Conservation (phyloP, 2,797 vertebrate species). For the Takifugu ocellatus region DNA sequence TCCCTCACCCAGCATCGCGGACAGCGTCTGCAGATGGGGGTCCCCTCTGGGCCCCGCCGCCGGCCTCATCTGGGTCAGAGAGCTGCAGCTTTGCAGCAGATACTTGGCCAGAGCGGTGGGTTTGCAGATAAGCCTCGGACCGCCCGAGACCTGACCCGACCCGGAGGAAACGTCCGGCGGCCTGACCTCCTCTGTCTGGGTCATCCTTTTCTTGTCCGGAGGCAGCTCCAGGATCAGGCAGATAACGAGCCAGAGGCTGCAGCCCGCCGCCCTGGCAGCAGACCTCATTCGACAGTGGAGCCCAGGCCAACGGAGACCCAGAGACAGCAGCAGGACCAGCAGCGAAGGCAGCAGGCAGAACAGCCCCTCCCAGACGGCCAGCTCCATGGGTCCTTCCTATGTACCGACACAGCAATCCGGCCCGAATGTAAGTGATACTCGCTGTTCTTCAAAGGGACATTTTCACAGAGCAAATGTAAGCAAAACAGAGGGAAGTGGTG, state of each 20-base stretch:
- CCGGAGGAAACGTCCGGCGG: not conserved
- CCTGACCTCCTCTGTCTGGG: not conserved
- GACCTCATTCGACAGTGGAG: constrained; percentile 1
- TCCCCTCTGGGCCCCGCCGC: constrained; percentile 70
- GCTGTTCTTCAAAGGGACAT: not conserved
- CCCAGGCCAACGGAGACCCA: constrained; percentile 27
- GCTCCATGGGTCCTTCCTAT: constrained; percentile 22
- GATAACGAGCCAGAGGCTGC: constrained; percentile 47
- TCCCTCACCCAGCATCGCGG: constrained; percentile 68
- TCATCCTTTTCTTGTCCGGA: constrained; percentile 1
- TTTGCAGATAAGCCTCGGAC: constrained; percentile 77
- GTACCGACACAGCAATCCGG: not conserved
- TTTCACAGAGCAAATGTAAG: not conserved
- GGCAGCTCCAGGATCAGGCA: constrained; percentile 58
- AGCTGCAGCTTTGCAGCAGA: constrained; percentile 70
- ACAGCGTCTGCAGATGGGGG: constrained; percentile 80
- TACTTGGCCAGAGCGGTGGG: constrained; percentile 80
- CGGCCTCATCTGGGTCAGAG: constrained; percentile 48
- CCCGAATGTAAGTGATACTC: not conserved
- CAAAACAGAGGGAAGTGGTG: not conserved
- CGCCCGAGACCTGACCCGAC: constrained; percentile 23
- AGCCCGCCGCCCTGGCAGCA: constrained; percentile 22
- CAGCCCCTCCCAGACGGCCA: constrained; percentile 35
- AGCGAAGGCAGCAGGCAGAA: constrained; percentile 53
- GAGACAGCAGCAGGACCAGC: constrained; percentile 43